Percentiles rank a stretch among this genome's conserved stretches.
phyloP scores from a whole-genome alignment of 2,888 invertebrate genomes.

The Epinotia nisella region DNA sequence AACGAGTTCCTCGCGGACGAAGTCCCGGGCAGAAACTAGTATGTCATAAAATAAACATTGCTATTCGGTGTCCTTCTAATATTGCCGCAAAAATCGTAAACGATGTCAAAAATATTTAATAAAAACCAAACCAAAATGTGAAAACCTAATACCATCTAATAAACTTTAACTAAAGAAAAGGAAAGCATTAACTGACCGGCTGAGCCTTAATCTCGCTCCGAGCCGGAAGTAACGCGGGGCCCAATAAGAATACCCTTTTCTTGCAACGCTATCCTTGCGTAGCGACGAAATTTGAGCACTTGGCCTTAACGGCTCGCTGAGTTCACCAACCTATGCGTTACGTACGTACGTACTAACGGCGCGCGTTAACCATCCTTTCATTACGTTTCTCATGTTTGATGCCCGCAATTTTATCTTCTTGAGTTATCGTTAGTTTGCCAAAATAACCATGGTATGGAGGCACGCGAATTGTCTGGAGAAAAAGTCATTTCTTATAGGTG shows the following conservation, averaged over 20 bases:
- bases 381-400: conserved; percentile 23
- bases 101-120: no score
- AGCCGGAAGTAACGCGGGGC: conserved; percentile 25
- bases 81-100: no score
- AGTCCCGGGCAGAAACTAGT: no score
- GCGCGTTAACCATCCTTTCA: conserved; percentile 31
- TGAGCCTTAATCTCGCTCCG: conserved; percentile 19
- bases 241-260: conserved; percentile 39
- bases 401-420: conserved; percentile 27
- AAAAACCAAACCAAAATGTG: background rate
- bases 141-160: background rate
- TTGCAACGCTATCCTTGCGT: conserved; percentile 20
- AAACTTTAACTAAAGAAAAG: conserved; percentile 20
- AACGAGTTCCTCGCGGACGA: no score
- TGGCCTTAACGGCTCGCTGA: conserved; percentile 33
- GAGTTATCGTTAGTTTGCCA: conserved; percentile 5
- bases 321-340: conserved; percentile 37
- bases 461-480: no score
- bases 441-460: conserved; percentile 17
- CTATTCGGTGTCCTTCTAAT: no score
- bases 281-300: conserved; percentile 33
- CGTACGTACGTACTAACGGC: conserved; percentile 22
- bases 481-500: no score
- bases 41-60: no score
- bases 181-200: conserved; percentile 21